Evolutionary conservation across 2,797 vertebrate genomes (phyloP), one percentile per base, ranked within the genome.

Genomic region (Acestrorhynchus altus): DNA sequence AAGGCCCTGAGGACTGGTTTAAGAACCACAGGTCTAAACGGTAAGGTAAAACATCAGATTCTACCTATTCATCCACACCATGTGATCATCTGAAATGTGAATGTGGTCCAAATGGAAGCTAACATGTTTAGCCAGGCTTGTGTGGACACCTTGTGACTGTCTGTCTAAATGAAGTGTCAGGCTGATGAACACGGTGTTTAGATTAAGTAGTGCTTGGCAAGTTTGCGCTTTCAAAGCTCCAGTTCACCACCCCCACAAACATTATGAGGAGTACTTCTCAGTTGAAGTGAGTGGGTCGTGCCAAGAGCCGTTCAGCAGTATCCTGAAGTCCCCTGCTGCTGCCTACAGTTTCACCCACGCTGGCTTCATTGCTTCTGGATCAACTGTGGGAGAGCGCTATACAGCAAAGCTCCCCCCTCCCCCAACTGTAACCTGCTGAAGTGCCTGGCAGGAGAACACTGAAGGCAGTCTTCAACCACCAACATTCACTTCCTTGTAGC

Each of bases 401-500:
- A 65, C 60, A 78, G 66, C 71, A 74, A 76, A 80, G 76, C 76
- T 69, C 75, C 69, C 11, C 22, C 46, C 69, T 59, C 22, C 46
- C 69, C 64, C 70, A 68, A 75, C 60, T 77, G 54, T 72, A 66
- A 63, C 65, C 78, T 65, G 72, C 61, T 72, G 75, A 81, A 83
- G 74, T 82, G 75, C 68, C 73, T 80, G 77, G 69, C 59, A 49
- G 39, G 73, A 78, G 31, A 82, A 80, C 5, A 20, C 72, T 66
- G 72, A 77, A 12, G 60, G 74, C 67, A n/a, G 74, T 74, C 61
- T 76, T 83, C 54, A 52, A 74, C 74, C 71, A 60, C 75, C 73
- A 76, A 75, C 60, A 35, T 70, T 79, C 69, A 57, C 76, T 74
- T 79, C 74, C 54, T 44, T 74, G 67, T 85, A 83, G 83, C 83